Conservation (phyloP, 2,797 vertebrate species). For the Acrossocheilus wenchowensis region DNA sequence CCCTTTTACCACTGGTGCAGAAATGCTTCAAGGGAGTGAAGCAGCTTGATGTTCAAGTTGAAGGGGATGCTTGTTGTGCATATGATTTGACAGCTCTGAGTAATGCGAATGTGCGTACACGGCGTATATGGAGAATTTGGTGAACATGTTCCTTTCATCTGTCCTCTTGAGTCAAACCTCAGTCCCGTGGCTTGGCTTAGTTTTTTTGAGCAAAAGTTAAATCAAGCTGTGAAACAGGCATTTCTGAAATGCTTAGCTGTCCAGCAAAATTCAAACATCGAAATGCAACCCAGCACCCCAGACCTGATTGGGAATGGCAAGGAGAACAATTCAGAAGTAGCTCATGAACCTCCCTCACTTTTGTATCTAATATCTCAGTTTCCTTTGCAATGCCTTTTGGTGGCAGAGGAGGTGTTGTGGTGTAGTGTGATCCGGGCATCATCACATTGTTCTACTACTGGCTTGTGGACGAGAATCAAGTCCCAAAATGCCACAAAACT, state of each 20-base stretch:
- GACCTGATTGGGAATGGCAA: slow-evolving; percentile 16
- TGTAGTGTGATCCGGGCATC: slow-evolving; percentile 66
- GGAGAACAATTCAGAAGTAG: neutral
- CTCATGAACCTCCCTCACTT: slow-evolving; percentile 44
- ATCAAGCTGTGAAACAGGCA: slow-evolving; percentile 68
- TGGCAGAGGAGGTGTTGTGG: slow-evolving; percentile 83
- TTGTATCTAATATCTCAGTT: slow-evolving; percentile 71
- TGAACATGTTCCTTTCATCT: slow-evolving; percentile 77
- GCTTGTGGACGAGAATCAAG: slow-evolving; percentile 63
- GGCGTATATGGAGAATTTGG: slow-evolving; percentile 73
- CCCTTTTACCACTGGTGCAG: slow-evolving; percentile 72
- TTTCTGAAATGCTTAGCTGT: slow-evolving; percentile 72
- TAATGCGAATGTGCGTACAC: slow-evolving; percentile 59
- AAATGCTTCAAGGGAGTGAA: slow-evolving; percentile 82
- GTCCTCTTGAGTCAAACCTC: slow-evolving; percentile 67
- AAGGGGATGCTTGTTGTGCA: slow-evolving; percentile 4
- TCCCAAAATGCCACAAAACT: slow-evolving; percentile 69
- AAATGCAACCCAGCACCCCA: slow-evolving; percentile 35
- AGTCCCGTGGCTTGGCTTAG: slow-evolving; percentile 78
- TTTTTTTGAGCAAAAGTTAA: slow-evolving; percentile 77
- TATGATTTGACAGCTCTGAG: slow-evolving; percentile 22
- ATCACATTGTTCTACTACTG: slow-evolving; percentile 49
- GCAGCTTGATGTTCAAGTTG: slow-evolving; percentile 69
- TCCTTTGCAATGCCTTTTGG: slow-evolving; percentile 84
- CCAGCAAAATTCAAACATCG: slow-evolving; percentile 61